Percentiles rank a stretch among this genome's conserved stretches.
Evolutionary conservation across 2,888 invertebrate species (phyloP).

Genomic region (Erynnis tages): DNA sequence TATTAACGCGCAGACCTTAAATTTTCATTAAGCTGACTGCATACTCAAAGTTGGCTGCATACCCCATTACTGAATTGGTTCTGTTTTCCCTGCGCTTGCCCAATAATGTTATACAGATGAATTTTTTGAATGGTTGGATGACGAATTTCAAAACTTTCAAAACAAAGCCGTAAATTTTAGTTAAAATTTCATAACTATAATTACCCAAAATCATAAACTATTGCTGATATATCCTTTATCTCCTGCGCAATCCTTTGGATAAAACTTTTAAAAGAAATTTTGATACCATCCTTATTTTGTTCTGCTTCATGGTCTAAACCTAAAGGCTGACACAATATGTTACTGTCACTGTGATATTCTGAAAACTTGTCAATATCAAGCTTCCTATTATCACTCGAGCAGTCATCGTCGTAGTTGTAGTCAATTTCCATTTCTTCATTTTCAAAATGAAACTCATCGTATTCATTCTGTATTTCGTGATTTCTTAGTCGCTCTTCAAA

Average conservation of each 20-base stretch:
- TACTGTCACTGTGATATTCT: not conserved
- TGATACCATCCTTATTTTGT: not conserved
- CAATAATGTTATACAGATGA: too few relatives aligned
- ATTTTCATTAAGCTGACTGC: too few relatives aligned
- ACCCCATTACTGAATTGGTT: too few relatives aligned
- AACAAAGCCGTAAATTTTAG: too few relatives aligned
- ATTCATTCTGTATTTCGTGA: slow-evolving; percentile 16
- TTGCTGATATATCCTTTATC: slow-evolving; percentile 41
- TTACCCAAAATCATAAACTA: slow-evolving; percentile 51
- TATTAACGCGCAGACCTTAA: too few relatives aligned
- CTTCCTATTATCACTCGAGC: not conserved
- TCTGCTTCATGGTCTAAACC: not conserved
- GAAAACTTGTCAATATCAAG: not conserved
- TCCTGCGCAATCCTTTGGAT: slow-evolving; percentile 40
- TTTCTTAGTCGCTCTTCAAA: slow-evolving; percentile 43
- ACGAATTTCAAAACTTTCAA: not conserved
- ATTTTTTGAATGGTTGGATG: too few relatives aligned
- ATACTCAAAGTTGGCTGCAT: too few relatives aligned
- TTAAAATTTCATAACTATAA: too few relatives aligned
- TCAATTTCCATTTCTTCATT: slow-evolving; percentile 15
- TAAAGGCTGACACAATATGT: not conserved
- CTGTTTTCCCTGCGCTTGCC: too few relatives aligned
- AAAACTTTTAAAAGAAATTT: slow-evolving; percentile 38
- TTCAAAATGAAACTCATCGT: slow-evolving; percentile 23
- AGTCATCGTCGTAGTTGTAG: slow-evolving; percentile 24